Conservation (phyloP, 2,113 vertebrate genomes). For the Lepisosteus oculatus region DNA sequence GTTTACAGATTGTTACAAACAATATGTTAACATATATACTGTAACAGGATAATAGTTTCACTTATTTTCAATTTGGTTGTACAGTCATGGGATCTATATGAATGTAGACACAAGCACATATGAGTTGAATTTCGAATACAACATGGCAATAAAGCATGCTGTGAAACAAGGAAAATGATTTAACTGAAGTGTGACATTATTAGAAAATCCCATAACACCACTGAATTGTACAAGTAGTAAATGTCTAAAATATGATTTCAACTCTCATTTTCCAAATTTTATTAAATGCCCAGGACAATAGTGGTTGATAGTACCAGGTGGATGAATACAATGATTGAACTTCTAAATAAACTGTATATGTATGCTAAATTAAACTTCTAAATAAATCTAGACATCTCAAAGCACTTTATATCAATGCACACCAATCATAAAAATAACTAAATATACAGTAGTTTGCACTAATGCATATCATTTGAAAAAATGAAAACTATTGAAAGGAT, state of each 20-base stretch:
- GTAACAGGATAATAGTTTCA: not conserved
- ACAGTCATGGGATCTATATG: not conserved
- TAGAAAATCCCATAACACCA: constrained; percentile 18
- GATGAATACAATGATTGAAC: too few relatives aligned
- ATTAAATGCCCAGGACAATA: constrained; percentile 42
- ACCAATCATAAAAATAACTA: too few relatives aligned
- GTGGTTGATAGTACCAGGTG: not conserved
- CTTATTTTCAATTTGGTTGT: constrained; percentile 10
- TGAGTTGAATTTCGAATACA: constrained; percentile 3
- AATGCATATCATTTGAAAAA: too few relatives aligned
- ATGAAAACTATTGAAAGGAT: too few relatives aligned
- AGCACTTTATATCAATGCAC: too few relatives aligned
- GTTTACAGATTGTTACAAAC: too few relatives aligned
- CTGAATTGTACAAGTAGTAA: constrained; percentile 29
- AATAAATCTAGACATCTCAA: too few relatives aligned
- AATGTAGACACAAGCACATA: constrained; percentile 16
- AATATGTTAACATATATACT: too few relatives aligned
- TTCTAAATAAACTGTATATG: too few relatives aligned
- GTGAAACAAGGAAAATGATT: constrained; percentile 10
- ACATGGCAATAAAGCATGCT: not conserved
- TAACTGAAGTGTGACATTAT: constrained; percentile 24
- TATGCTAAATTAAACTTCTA: too few relatives aligned
- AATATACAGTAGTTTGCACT: too few relatives aligned
- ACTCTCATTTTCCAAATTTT: constrained; percentile 46
- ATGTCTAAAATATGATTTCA: constrained; percentile 45